A percentile compares a stretch with the other conserved stretches of the same genome.
Conservation (phyloP, 2,888 invertebrate genomes). For the Acanthosepion pharaonis region DNA sequence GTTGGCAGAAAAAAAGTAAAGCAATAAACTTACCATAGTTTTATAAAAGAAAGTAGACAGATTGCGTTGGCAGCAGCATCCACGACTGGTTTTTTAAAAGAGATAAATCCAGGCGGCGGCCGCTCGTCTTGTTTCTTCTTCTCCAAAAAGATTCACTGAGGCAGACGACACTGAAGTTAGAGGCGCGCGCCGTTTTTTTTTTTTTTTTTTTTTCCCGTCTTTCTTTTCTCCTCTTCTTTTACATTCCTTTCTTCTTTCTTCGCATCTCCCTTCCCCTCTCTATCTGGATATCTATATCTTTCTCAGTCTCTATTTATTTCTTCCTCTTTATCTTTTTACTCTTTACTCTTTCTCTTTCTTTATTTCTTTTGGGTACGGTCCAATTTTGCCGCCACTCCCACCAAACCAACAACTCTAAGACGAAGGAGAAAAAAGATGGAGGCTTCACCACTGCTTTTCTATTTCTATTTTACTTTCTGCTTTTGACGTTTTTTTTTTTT, state of each 20-base stretch:
- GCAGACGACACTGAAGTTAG: background rate
- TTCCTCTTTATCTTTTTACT: background rate
- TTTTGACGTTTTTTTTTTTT: background rate
- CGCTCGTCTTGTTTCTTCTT: background rate
- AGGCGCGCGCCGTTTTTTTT: background rate
- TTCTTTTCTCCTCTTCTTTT: background rate
- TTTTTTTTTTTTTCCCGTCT: background rate
- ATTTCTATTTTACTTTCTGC: background rate
- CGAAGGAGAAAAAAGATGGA: background rate
- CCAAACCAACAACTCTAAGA: background rate
- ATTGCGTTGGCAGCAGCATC: slow-evolving; percentile 35
- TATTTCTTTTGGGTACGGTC: background rate
- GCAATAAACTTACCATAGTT: slow-evolving; percentile 35
- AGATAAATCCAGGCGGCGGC: slow-evolving; percentile 4
- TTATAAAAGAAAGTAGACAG: background rate
- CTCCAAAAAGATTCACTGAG: slow-evolving; percentile 23
- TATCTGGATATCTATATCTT: background rate
- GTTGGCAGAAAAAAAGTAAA: background rate
- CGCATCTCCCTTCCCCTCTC: background rate
- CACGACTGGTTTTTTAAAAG: slow-evolving; percentile 40
- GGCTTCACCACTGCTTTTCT: background rate
- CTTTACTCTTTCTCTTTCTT: background rate
- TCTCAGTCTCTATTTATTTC: background rate
- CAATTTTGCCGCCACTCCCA: background rate
- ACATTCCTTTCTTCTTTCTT: background rate